These are phyloP conservation scores for Myotis lucifugus DNA, from an alignment of 2,113 vertebrate species.

Conservation along the genomic window DNA sequence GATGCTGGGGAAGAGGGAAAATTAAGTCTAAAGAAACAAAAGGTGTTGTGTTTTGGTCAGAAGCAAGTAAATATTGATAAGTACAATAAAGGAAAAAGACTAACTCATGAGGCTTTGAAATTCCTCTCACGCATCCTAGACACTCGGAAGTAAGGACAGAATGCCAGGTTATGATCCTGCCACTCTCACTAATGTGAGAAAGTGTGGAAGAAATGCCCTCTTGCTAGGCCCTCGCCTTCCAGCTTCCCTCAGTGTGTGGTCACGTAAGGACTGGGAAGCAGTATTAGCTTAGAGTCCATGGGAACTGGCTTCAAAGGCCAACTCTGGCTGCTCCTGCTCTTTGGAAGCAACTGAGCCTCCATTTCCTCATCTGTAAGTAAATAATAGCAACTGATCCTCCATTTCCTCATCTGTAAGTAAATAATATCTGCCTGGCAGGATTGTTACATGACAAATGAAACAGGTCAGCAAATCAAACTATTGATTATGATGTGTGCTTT, in stretches of 20 bases:
- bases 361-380: background rate
- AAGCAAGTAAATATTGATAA: background rate
- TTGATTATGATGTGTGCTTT: background rate
- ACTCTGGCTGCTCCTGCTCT: background rate
- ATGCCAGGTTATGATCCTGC: background rate
- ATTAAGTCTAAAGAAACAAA: conserved; percentile 21
- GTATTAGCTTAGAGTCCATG: background rate
- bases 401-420: too few species aligned
- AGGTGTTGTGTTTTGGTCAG: background rate
- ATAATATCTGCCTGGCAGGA: too few species aligned
- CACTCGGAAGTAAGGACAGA: background rate
- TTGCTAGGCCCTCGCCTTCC: background rate
- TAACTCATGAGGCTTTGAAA: background rate
- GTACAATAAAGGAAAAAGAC: background rate
- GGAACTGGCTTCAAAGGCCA: background rate
- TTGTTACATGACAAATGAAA: too few species aligned
- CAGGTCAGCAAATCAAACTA: background rate
- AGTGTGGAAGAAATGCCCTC: background rate
- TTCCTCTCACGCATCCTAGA: background rate
- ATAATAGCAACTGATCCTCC: too few species aligned
- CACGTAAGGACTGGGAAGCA: background rate
- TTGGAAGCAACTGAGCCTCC: background rate
- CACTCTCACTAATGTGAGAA: background rate
- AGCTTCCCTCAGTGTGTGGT: background rate
- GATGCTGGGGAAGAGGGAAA: background rate